These are phyloP conservation scores for Zelostemma sp. DNA, from an alignment of 1,140 invertebrate species.

Conservation along the genomic window DNA sequence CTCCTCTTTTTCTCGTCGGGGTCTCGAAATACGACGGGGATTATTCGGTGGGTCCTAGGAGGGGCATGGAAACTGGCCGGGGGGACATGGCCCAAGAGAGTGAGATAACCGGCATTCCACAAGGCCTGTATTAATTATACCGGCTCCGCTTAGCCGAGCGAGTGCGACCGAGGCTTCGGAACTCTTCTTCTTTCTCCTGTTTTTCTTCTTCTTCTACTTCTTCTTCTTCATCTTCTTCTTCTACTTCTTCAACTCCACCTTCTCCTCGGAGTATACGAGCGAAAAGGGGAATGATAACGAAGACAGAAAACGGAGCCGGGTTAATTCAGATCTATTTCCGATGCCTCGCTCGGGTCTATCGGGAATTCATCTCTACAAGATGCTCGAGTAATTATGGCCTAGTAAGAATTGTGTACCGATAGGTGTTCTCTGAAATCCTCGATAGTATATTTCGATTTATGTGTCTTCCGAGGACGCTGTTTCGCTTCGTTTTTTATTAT, in stretches of 20 bases:
- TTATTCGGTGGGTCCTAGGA: conserved; percentile 4
- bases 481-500: too few relatives aligned
- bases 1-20: conserved; percentile 14
- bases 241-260: conserved; percentile 12
- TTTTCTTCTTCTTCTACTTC: conserved; percentile 22
- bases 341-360: conserved; percentile 20
- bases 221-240: conserved; percentile 10
- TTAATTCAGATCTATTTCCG: conserved; percentile 36
- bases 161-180: conserved; percentile 51
- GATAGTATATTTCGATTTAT: conserved; percentile 13
- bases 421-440: conserved; percentile 7
- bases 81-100: conserved; percentile 50
- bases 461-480: neutral
- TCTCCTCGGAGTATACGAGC: neutral
- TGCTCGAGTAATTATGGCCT: conserved; percentile 34
- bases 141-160: conserved; percentile 53
- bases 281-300: conserved; percentile 1
- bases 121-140: conserved; percentile 69
- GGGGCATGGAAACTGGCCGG: conserved; percentile 50
- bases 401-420: conserved; percentile 29
- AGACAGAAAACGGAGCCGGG: conserved; percentile 16
- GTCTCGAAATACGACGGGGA: conserved; percentile 28
- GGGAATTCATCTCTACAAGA: conserved; percentile 30
- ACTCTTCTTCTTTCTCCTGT: conserved; percentile 14
- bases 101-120: conserved; percentile 68